Evolutionary conservation across 2,797 vertebrate species (phyloP).

Genomic region (Brotula barbata): DNA sequence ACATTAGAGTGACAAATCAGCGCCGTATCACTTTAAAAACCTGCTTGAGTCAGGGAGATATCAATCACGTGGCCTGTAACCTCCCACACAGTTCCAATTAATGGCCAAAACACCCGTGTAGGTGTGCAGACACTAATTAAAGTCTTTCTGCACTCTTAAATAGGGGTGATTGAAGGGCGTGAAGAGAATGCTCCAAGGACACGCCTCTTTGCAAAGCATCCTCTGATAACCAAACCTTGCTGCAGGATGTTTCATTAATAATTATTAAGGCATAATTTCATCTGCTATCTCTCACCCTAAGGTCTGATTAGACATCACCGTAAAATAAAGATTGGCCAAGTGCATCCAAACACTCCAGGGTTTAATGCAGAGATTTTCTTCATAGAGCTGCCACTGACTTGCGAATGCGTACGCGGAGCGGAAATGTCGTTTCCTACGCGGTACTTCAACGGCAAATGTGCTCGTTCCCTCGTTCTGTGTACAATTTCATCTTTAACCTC

Average conservation of each 20-base stretch:
- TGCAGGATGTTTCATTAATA: conserved; percentile 1
- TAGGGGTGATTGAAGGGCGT: too few relatives aligned
- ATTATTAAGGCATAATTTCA: too few relatives aligned
- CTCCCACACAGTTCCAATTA: not conserved
- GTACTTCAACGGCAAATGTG: conserved; percentile 21
- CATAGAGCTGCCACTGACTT: not conserved
- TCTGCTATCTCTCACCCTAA: too few relatives aligned
- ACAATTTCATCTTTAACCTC: conserved; percentile 17
- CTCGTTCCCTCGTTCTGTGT: conserved; percentile 22
- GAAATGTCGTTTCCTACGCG: conserved; percentile 1
- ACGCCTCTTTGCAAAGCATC: not conserved
- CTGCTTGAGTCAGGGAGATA: not conserved
- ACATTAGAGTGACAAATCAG: too few relatives aligned
- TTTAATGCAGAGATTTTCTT: conserved; percentile 12
- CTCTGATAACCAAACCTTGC: conserved; percentile 9
- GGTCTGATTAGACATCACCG: conserved; percentile 21
- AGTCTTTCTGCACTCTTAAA: too few relatives aligned
- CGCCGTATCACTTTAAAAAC: too few relatives aligned
- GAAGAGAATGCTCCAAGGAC: too few relatives aligned
- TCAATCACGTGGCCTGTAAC: not conserved
- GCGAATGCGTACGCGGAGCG: conserved; percentile 1
- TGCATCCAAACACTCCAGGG: conserved; percentile 1
- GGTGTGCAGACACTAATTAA: too few relatives aligned
- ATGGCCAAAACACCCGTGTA: not conserved
- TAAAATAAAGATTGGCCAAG: not conserved